Conservation (phyloP, 2,888 invertebrate genomes). For the Sycophila texana region DNA sequence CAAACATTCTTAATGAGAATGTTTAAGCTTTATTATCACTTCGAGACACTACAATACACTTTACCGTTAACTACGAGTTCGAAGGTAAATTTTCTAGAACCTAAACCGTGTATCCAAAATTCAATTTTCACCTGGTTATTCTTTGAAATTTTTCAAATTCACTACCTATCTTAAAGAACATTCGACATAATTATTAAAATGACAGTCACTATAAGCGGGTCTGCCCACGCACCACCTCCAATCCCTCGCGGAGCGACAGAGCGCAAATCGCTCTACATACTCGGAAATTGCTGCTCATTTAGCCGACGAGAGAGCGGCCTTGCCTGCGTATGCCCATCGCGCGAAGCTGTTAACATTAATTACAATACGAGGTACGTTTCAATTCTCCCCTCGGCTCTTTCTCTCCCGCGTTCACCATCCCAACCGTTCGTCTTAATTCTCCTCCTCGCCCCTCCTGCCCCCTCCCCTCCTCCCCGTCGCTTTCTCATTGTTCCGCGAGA, state of each 20-base stretch:
- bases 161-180: neutral
- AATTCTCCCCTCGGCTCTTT: slow-evolving; percentile 22
- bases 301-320: neutral
- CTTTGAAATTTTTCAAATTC: neutral
- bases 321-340: neutral
- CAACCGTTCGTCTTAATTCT: slow-evolving; percentile 17
- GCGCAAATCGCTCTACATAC: neutral
- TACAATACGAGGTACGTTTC: slow-evolving; percentile 25
- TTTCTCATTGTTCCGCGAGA: slow-evolving; percentile 31
- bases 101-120: no score
- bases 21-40: no score
- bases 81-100: no score
- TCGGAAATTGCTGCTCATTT: slow-evolving; percentile 8
- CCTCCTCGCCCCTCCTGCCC: neutral
- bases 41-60: no score
- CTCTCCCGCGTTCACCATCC: neutral
- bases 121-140: neutral
- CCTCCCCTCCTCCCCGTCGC: slow-evolving; percentile 8
- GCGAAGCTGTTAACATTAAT: slow-evolving; percentile 33
- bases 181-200: neutral
- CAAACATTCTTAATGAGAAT: no score
- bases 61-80: no score
- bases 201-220: neutral
- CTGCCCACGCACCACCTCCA: no score
- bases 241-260: neutral